Percentiles rank a stretch among this genome's conserved stretches.
Conservation (phyloP, 2,113 vertebrate species). For the Cyprinodon variegatus region DNA sequence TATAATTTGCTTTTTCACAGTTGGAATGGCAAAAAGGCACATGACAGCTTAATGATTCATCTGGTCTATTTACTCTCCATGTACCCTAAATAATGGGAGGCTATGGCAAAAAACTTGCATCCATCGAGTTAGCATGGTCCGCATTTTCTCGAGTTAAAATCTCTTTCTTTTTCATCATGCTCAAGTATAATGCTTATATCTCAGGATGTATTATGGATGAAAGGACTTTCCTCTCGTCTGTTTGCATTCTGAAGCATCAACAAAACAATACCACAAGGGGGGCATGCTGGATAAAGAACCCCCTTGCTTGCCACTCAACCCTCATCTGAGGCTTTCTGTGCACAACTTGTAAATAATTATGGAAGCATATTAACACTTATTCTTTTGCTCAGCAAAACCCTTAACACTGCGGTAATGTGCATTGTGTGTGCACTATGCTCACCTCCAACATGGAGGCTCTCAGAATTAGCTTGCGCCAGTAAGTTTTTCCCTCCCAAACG, state of each 20-base stretch:
- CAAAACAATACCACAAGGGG: conserved; percentile 38
- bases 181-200: conserved; percentile 44
- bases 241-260: conserved; percentile 40
- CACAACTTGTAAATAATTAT: conserved; percentile 91
- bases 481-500: conserved; percentile 82
- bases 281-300: conserved; percentile 59
- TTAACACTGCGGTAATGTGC: conserved; percentile 88
- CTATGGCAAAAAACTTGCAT: conserved; percentile 61
- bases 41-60: conserved; percentile 76
- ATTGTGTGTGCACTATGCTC: conserved; percentile 85
- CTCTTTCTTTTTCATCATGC: conserved; percentile 30
- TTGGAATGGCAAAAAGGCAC: conserved; percentile 71
- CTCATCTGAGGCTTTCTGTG: conserved; percentile 87
- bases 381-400: conserved; percentile 89
- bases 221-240: conserved; percentile 35
- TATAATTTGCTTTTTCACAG: conserved; percentile 73
- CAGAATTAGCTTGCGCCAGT: conserved; percentile 94
- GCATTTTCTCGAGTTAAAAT: conserved; percentile 23
- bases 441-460: conserved; percentile 86
- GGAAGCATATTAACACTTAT: conserved; percentile 91
- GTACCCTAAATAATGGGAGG: conserved; percentile 65
- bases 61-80: conserved; percentile 46
- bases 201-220: conserved; percentile 46
- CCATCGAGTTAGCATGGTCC: conserved; percentile 21
- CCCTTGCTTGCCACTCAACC: conserved; percentile 55